A percentile compares a stretch with the other conserved stretches of the same genome.
phyloP scores from a whole-genome alignment of 2,888 invertebrate genomes.

The Fabriciana adippe region DNA sequence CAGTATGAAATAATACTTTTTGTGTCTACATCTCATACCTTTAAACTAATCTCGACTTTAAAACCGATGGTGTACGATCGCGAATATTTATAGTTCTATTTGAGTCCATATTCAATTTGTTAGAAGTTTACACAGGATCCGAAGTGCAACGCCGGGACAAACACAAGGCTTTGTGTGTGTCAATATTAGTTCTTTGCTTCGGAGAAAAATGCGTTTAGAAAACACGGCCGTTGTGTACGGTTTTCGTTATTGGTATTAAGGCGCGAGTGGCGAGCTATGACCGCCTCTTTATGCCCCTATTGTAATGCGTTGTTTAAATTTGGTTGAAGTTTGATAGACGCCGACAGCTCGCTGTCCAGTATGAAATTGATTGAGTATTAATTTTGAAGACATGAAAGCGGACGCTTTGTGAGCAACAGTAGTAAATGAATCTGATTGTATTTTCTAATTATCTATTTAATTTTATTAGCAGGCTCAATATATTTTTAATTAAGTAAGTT shows the following conservation, averaged over 20 bases:
- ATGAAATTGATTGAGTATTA: slow-evolving; percentile 62
- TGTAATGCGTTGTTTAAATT: slow-evolving; percentile 55
- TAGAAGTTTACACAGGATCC: slow-evolving; percentile 77
- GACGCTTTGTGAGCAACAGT: slow-evolving; percentile 58
- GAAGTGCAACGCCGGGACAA: slow-evolving; percentile 79
- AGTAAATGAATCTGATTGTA: slow-evolving; percentile 37
- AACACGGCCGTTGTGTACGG: slow-evolving; percentile 74
- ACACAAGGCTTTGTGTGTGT: slow-evolving; percentile 77
- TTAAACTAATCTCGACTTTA: slow-evolving; percentile 48
- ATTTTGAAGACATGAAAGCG: slow-evolving; percentile 63
- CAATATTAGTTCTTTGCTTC: slow-evolving; percentile 78
- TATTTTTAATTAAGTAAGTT: not conserved
- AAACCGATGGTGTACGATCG: slow-evolving; percentile 45
- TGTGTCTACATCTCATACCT: slow-evolving; percentile 54
- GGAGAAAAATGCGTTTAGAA: slow-evolving; percentile 78
- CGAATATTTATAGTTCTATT: slow-evolving; percentile 31
- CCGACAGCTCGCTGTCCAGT: slow-evolving; percentile 49
- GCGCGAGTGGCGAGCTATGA: slow-evolving; percentile 50
- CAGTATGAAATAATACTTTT: slow-evolving; percentile 71
- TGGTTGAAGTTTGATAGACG: slow-evolving; percentile 46
- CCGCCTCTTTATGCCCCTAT: slow-evolving; percentile 54
- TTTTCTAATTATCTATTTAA: slow-evolving; percentile 30
- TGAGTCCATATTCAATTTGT: slow-evolving; percentile 62
- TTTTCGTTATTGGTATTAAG: slow-evolving; percentile 78
- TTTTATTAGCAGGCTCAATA: slow-evolving; percentile 11